Conservation (phyloP, 2,797 vertebrate genomes). For the Peromyscus eremicus region DNA sequence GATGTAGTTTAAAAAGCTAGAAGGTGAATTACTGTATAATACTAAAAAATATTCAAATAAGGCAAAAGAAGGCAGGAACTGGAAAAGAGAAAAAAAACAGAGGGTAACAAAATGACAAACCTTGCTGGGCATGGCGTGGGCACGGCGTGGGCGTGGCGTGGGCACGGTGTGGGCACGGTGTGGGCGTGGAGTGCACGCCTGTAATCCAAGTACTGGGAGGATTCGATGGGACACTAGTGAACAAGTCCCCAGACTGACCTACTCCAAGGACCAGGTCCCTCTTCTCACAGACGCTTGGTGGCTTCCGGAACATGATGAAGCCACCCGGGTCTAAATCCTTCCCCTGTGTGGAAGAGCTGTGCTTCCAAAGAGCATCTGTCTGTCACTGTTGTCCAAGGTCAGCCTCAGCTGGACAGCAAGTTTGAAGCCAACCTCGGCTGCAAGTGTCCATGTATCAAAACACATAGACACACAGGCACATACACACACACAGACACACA, state of each 20-base stretch:
- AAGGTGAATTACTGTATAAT: constrained; percentile 17
- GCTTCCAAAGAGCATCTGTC: neutral
- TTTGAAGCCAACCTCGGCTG: neutral
- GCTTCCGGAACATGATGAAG: neutral
- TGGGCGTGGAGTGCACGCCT: accelerated
- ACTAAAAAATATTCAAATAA: constrained; percentile 29
- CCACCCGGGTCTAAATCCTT: neutral
- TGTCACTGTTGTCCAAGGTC: neutral
- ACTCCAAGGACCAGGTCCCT: neutral
- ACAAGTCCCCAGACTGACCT: neutral
- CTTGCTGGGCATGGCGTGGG: accelerated
- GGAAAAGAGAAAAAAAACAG: neutral
- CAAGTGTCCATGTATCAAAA: neutral
- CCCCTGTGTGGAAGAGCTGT: neutral
- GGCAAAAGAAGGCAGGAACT: neutral
- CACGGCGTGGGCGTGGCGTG: accelerated
- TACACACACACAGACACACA: too few species aligned
- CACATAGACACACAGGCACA: neutral
- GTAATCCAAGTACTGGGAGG: neutral
- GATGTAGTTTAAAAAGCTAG: neutral
- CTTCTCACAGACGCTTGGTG: neutral
- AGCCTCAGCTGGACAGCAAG: neutral
- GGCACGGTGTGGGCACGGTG: too few species aligned
- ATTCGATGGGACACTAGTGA: neutral
- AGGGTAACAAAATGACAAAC: neutral